Conservation (phyloP, 2,113 vertebrate species). For the Eudyptes chrysolophus region DNA sequence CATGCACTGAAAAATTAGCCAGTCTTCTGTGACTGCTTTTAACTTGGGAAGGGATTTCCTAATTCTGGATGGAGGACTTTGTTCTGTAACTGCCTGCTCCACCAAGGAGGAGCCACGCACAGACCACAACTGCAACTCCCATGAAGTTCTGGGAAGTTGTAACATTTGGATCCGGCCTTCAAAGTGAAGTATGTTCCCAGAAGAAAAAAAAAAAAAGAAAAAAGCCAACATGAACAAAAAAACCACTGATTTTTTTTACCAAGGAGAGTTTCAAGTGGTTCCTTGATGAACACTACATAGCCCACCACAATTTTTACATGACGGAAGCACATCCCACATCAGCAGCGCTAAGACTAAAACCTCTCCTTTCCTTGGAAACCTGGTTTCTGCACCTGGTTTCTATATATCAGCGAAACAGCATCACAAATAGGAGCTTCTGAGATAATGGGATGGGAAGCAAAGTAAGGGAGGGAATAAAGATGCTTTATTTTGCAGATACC, state of each 20-base stretch:
- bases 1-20: background rate
- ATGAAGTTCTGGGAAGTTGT: background rate
- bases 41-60: background rate
- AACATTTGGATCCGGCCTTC: background rate
- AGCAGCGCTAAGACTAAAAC: background rate
- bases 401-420: background rate
- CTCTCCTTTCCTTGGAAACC: background rate
- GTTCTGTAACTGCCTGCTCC: background rate
- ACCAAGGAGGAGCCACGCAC: background rate
- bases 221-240: background rate
- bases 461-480: background rate
- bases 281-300: background rate
- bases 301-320: background rate
- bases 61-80: background rate
- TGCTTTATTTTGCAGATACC: constrained; percentile 8
- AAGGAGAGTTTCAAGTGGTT: background rate
- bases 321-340: background rate
- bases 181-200: background rate
- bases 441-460: constrained; percentile 2
- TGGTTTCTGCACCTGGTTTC: background rate
- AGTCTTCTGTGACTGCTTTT: background rate
- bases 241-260: background rate
- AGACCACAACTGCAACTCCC: background rate
- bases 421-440: background rate
- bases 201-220: background rate